A percentile compares a stretch with the other conserved stretches of the same genome.
Conservation (phyloP, 2,888 invertebrate species). For the Trichacis sp. region DNA sequence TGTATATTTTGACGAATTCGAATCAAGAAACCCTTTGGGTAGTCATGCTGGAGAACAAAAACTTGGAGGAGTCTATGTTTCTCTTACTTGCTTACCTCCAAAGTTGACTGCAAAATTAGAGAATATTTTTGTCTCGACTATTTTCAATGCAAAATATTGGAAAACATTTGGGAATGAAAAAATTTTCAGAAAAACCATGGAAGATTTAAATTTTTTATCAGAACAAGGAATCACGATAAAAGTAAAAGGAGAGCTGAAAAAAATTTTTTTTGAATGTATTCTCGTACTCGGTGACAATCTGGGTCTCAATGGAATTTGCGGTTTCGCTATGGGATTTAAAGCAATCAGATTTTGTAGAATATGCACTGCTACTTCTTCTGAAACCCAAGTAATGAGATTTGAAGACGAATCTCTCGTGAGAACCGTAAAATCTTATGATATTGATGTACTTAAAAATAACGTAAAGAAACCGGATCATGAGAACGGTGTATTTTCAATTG, state of each 20-base stretch:
- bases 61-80: slow-evolving; percentile 21
- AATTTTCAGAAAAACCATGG: slow-evolving; percentile 18
- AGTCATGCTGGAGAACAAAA: slow-evolving; percentile 31
- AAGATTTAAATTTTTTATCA: slow-evolving; percentile 5
- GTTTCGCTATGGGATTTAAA: slow-evolving; percentile 14
- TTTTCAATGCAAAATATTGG: slow-evolving; percentile 21
- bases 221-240: too few relatives aligned
- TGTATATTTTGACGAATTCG: slow-evolving; percentile 25
- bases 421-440: slow-evolving; percentile 3
- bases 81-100: slow-evolving; percentile 21
- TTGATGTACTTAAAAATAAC: slow-evolving; percentile 1
- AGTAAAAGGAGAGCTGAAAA: background rate
- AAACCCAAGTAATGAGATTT: background rate
- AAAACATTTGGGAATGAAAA: slow-evolving; percentile 15
- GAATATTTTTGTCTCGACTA: slow-evolving; percentile 19
- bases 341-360: too few relatives aligned
- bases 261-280: slow-evolving; percentile 23
- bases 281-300: slow-evolving; percentile 16
- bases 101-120: slow-evolving; percentile 8
- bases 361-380: too few relatives aligned
- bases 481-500: too few relatives aligned
- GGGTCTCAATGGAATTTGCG: slow-evolving; percentile 20
- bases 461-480: too few relatives aligned
- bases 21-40: slow-evolving; percentile 13
- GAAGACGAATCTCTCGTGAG: background rate